phyloP scores from a whole-genome alignment of 2,797 vertebrate genomes.

The Psittacula derbiana region DNA sequence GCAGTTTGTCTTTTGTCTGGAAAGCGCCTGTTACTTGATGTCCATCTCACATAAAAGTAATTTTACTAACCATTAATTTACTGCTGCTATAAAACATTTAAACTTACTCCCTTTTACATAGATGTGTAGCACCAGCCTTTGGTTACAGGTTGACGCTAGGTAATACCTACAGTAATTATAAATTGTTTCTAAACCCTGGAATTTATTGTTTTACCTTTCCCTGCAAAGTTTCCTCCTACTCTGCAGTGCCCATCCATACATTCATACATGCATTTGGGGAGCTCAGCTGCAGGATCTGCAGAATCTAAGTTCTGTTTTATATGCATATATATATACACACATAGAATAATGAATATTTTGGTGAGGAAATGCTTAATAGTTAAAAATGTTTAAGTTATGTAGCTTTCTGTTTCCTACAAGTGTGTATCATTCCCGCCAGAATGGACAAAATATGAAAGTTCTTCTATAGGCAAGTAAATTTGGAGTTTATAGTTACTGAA shows the following conservation, averaged over 20 bases:
- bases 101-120: neutral
- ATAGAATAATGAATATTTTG: neutral
- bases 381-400: neutral
- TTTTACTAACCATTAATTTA: neutral
- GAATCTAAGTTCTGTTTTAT: neutral
- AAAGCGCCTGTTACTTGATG: neutral
- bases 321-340: neutral
- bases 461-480: neutral
- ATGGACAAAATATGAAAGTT: neutral
- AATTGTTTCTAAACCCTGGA: neutral
- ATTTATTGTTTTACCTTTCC: neutral
- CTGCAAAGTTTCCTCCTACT: neutral
- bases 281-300: neutral
- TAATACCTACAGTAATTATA: neutral
- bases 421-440: neutral
- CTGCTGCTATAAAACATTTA: neutral
- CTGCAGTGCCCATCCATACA: neutral
- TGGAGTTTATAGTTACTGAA: neutral
- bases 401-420: neutral
- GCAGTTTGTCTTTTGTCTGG: neutral
- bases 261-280: neutral
- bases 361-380: neutral
- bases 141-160: neutral
- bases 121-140: neutral
- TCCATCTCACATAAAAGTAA: neutral